Conservation (phyloP, 2,888 invertebrate genomes). For the Chrysotoxum bicinctum region DNA sequence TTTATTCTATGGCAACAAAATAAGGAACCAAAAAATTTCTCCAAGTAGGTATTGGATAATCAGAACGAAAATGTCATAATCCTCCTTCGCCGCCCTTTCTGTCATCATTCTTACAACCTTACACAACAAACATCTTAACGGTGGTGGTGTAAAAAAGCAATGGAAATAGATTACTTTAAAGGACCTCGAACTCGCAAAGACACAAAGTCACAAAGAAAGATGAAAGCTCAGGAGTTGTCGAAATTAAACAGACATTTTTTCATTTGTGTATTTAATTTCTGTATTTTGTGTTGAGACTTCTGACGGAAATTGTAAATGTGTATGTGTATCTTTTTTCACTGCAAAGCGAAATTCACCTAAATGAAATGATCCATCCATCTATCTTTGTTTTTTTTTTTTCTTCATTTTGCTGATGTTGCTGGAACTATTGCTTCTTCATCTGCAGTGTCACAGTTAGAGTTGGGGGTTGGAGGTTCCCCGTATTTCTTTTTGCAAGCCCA, state of each 20-base stretch:
- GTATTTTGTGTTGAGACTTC: not conserved
- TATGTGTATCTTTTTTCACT: not conserved
- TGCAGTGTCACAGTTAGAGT: slow-evolving; percentile 42
- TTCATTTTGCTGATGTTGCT: slow-evolving; percentile 4
- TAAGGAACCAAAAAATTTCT: not conserved
- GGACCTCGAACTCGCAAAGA: slow-evolving; percentile 13
- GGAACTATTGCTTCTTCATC: slow-evolving; percentile 42
- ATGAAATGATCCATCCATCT: slow-evolving; percentile 68
- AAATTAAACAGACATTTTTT: slow-evolving; percentile 57
- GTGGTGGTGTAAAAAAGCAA: slow-evolving; percentile 29
- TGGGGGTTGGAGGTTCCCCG: not conserved
- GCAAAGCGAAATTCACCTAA: slow-evolving; percentile 31
- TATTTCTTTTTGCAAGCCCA: not conserved
- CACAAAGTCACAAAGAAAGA: slow-evolving; percentile 37
- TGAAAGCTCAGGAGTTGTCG: slow-evolving; percentile 68
- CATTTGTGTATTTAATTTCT: not conserved
- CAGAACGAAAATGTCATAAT: slow-evolving; percentile 17
- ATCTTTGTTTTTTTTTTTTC: slow-evolving; percentile 16
- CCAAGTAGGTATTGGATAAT: slow-evolving; percentile 4
- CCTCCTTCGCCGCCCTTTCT: not conserved
- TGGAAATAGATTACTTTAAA: slow-evolving; percentile 61
- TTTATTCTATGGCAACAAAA: not conserved
- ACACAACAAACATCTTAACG: not conserved
- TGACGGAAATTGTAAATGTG: not conserved
- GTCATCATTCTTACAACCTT: slow-evolving; percentile 15